Conservation (phyloP, 2,113 vertebrate species). For the Callionymus lyra region DNA sequence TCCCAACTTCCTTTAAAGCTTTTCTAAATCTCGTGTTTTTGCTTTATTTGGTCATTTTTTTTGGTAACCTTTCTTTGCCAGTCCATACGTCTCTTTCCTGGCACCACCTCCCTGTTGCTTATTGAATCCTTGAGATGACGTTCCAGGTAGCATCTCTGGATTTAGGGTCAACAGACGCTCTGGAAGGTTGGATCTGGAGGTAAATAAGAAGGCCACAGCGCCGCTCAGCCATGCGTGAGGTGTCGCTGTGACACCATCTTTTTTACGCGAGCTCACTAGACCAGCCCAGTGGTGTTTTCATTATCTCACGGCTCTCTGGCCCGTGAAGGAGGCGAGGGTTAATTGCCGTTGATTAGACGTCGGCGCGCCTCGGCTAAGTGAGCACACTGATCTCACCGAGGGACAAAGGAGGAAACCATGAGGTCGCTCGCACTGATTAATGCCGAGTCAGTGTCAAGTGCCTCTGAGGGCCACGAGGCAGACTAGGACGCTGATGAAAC, state of each 20-base stretch:
- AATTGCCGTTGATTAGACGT: conserved; percentile 56
- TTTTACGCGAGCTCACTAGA: conserved; percentile 16
- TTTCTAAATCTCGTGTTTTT: too few relatives aligned
- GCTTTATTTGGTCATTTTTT: too few relatives aligned
- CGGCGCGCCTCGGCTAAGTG: conserved; percentile 35
- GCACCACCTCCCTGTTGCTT: too few relatives aligned
- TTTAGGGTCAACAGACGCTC: too few relatives aligned
- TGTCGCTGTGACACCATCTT: conserved; percentile 25
- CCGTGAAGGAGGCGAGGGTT: conserved; percentile 38
- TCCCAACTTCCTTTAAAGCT: too few relatives aligned
- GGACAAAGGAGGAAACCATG: conserved; percentile 10
- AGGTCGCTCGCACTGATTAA: conserved; percentile 27
- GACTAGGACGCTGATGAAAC: conserved; percentile 25
- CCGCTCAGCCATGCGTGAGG: conserved; percentile 23
- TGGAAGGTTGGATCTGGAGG: too few relatives aligned
- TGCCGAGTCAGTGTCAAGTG: conserved; percentile 40
- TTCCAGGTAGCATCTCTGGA: too few relatives aligned
- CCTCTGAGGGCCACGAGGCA: conserved; percentile 15
- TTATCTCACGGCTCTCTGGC: conserved; percentile 29
- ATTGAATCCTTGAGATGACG: too few relatives aligned
- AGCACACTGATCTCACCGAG: conserved; percentile 22
- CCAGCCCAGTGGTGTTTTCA: conserved; percentile 27
- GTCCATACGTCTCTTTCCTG: too few relatives aligned
- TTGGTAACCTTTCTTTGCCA: too few relatives aligned
- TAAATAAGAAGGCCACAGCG: neutral